Percentiles rank a stretch among this genome's conserved stretches.
These are phyloP conservation scores for Melanotaenia trifasciata DNA, from an alignment of 2,797 vertebrate species.

Conservation along the genomic window DNA sequence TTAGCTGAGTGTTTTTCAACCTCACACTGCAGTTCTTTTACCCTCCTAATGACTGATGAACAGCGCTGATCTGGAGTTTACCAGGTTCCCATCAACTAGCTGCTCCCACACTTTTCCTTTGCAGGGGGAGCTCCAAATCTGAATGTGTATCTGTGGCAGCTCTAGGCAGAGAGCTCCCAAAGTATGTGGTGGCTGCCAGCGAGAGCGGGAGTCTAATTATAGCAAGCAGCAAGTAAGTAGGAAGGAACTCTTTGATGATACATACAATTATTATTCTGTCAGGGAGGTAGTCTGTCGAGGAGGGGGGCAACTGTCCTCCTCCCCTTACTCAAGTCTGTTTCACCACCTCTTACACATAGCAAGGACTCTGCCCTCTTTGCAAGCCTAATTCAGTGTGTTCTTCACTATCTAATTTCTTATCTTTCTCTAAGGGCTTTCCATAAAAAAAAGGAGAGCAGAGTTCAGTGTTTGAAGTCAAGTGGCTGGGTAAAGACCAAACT, in stretches of 20 bases:
- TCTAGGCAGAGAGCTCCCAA: slow-evolving; percentile 47
- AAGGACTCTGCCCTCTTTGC: slow-evolving; percentile 30
- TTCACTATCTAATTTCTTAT: slow-evolving; percentile 53
- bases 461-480: slow-evolving; percentile 60
- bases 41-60: slow-evolving; percentile 54
- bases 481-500: slow-evolving; percentile 57
- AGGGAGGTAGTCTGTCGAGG: slow-evolving; percentile 50
- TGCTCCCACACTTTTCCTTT: slow-evolving; percentile 45
- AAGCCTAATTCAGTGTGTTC: slow-evolving; percentile 32
- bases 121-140: slow-evolving; percentile 46
- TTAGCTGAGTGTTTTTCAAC: slow-evolving; percentile 64
- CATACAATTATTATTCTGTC: slow-evolving; percentile 66
- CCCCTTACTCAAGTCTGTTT: slow-evolving; percentile 24
- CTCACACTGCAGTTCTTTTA: slow-evolving; percentile 40
- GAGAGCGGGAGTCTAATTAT: slow-evolving; percentile 67
- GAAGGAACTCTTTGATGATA: slow-evolving; percentile 68
- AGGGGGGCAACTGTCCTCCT: slow-evolving; percentile 32
- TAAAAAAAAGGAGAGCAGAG: slow-evolving; percentile 51
- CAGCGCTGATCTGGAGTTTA: slow-evolving; percentile 46
- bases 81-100: slow-evolving; percentile 52
- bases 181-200: slow-evolving; percentile 52
- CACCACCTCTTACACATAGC: slow-evolving; percentile 36
- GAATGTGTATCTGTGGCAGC: slow-evolving; percentile 40
- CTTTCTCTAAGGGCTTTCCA: slow-evolving; percentile 41
- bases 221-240: slow-evolving; percentile 69